Percentiles rank a stretch among this genome's conserved stretches.
These are phyloP conservation scores for Clarias macrocephalus DNA, from an alignment of 2,113 vertebrate genomes.

Conservation along the genomic window DNA sequence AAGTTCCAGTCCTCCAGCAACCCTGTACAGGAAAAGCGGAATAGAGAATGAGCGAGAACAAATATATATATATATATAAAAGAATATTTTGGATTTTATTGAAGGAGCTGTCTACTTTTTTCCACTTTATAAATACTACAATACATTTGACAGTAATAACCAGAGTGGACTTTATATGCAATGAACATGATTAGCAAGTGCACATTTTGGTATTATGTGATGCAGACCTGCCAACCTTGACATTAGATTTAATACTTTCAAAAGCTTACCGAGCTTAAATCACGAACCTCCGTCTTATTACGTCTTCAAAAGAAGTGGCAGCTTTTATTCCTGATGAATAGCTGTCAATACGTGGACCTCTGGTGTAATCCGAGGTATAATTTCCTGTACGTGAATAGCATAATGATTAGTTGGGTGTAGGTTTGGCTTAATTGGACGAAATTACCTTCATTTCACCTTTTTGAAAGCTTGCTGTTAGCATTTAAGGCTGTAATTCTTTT, in stretches of 20 bases:
- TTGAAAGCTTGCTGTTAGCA: neutral
- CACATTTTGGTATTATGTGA: neutral
- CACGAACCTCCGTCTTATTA: neutral
- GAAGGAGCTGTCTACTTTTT: neutral
- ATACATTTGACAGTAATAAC: neutral
- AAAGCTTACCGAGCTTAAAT: neutral
- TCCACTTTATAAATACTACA: neutral
- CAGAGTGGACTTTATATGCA: neutral
- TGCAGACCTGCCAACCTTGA: constrained; percentile 2
- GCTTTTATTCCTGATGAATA: constrained; percentile 19
- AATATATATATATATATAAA: neutral
- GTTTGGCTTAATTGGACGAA: neutral
- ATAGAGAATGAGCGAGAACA: no score
- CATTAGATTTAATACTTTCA: neutral
- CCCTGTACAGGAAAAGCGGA: no score
- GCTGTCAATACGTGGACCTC: neutral
- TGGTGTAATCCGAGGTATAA: neutral
- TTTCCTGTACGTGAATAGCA: neutral
- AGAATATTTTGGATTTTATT: neutral
- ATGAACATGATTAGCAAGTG: neutral
- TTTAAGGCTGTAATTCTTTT: neutral
- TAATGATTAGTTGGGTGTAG: constrained; percentile 6
- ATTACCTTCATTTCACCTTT: neutral
- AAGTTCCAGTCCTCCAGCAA: no score
- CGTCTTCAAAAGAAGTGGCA: neutral